These are phyloP conservation scores for Piaya cayana DNA, from an alignment of 2,113 vertebrate species.

Conservation along the genomic window DNA sequence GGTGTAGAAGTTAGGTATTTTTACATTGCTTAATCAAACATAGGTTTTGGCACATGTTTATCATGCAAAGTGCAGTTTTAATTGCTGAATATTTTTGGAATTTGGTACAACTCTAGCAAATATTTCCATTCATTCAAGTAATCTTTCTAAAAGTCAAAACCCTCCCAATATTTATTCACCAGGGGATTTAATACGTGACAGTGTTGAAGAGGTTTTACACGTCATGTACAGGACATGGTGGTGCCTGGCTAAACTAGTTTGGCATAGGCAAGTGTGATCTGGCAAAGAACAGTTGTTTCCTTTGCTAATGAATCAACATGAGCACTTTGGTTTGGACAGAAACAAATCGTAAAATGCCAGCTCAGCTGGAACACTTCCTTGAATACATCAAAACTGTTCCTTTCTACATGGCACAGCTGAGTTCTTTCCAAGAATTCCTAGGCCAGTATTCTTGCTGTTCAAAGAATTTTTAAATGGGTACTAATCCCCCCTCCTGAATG, in stretches of 20 bases:
- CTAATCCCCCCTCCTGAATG: not conserved
- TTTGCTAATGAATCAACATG: not conserved
- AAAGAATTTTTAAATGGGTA: not conserved
- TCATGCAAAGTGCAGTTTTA: not conserved
- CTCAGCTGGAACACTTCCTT: conserved; percentile 47
- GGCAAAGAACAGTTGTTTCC: not conserved
- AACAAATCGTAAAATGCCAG: conserved; percentile 36
- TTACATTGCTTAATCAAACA: not conserved
- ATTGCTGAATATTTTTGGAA: not conserved
- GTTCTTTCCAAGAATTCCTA: conserved; percentile 44
- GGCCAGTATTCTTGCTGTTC: not conserved
- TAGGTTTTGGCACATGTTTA: not conserved
- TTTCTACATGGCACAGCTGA: conserved; percentile 19
- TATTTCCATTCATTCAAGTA: not conserved
- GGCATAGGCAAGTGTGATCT: not conserved
- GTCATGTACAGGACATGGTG: not conserved
- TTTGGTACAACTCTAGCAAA: not conserved
- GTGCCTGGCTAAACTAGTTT: not conserved
- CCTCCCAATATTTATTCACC: not conserved
- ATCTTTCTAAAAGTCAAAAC: not conserved
- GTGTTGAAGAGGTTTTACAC: not conserved
- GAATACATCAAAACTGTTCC: conserved; percentile 42
- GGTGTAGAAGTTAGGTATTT: not conserved
- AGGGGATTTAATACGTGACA: not conserved
- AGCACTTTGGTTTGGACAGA: not conserved